Base-by-base conservation (phyloP, 2,113 vertebrate genomes). In the Chlorodrepanis virens region DNA sequence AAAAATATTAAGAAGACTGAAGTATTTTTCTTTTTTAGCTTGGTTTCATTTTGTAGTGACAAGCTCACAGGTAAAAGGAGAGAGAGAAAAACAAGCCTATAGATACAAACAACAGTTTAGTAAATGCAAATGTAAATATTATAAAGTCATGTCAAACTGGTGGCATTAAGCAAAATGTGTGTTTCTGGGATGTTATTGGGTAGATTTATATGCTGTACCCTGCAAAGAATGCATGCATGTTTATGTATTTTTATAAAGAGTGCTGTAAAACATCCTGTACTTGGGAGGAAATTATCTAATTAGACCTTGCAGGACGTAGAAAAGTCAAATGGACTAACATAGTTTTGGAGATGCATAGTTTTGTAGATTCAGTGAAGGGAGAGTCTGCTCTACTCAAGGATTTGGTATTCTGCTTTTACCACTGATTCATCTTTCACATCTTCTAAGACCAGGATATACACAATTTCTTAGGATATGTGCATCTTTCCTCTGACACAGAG, bases 1-100 rank as follows among this genome's bases (percentile, higher is more conserved):
- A 72, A 92, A 92, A 92, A 57, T 35, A 92, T 95, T 81, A 91
- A 69, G 50, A 77, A 27, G 33, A 83, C 52, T 76, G 64, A 89
- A 78, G 28, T 27, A 54, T 60, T 71, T 45, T 86, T 74, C 19
- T 70, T 89, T 89, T 67, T 74, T 44, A 74, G 28, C 22, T 84
- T 82, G 12, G 24, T 94, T 94, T 89, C 31, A 27, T 49, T 28
- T 89, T 87, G 42, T 42, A 59, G 5, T 88, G 72, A 91, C 57
- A 94, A 88, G 22, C 20, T 91, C 28, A 31, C 44, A 86, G 49
- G 33, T 94, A 67, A 57, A 94, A 82, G 84, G 45, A 69, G 28
- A 37, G 37, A 65, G 49, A 92, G 64, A 67, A 87, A 90, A 93
- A 27, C 27, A 93, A 76, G 35, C 27, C 49, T 56, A 7, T 18